These are phyloP conservation scores for Cairina moschata DNA, from an alignment of 2,113 vertebrate genomes.

Conservation along the genomic window DNA sequence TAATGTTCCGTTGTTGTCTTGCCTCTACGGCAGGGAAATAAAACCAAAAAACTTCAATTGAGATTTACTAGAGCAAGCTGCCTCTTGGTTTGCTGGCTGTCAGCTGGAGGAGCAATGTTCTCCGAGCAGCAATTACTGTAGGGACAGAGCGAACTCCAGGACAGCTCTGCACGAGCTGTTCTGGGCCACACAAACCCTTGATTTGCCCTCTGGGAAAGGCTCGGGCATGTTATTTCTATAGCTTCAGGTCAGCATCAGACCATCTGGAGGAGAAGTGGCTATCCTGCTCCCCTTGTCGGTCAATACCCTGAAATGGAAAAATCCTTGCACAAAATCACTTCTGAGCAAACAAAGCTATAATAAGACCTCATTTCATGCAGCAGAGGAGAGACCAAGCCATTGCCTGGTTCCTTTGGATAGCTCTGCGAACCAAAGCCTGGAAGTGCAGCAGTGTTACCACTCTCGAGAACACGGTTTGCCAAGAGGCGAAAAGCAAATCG, in stretches of 20 bases:
- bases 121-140: not conserved
- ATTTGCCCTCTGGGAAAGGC: not conserved
- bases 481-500: not conserved
- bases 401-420: not conserved
- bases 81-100: not conserved
- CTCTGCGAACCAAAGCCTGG: not conserved
- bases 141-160: not conserved
- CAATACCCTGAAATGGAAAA: not conserved
- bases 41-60: not conserved
- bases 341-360: not conserved
- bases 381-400: not conserved
- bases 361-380: accelerated
- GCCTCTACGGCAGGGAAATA: not conserved
- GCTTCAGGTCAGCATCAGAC: not conserved
- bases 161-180: accelerated
- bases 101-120: not conserved
- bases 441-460: not conserved
- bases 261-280: not conserved
- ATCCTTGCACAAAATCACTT: not conserved
- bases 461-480: not conserved
- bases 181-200: not conserved
- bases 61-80: not conserved
- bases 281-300: not conserved
- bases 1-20: conserved; percentile 43
- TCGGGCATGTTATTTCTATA: accelerated